Base-by-base conservation (phyloP, 1,140 invertebrate species). In the Heliconius himera region DNA sequence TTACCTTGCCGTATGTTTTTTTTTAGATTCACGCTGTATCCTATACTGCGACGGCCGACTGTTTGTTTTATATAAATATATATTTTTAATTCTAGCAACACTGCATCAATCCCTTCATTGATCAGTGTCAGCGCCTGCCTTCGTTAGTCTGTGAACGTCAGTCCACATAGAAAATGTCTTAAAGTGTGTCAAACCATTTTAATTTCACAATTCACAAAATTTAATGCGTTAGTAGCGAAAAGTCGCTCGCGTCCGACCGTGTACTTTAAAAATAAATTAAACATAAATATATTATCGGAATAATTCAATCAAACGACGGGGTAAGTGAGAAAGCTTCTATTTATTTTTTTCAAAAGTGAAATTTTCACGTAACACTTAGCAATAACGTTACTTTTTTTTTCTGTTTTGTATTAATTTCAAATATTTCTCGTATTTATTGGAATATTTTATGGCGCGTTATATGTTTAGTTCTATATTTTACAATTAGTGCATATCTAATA, bases 101-200 rank as follows among this genome's bases (percentile, higher is more conserved):
- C 60, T 66, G 26, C 5, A 8, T 66, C 8, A n/a, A 16, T 26
- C 5, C 26, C 13, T 66, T 29, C 60, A 66, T 66, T 66, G 60
- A 66, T 66, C 26, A 66, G 2, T 29, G 26, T 8, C 49, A 51
- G 16, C 6, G 16, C 18, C 18, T 66, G 20, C 8, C 26, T 81
- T 82, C 75, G 76, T 76, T 83, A 84, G 81, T 84, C 85, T 87
- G 84, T 87, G 82, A 78, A 81, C 83, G 80, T 84, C 78, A 85
- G 83, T 87, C 71, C 73, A 85, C 80, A 56, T 80, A 72, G 77
- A 83, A 88, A 88, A 91, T 90, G 90, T 84, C 82, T 78, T 80
- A 84, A 87, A 87, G 88, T 89, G 87, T 90, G 87, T 89, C 85
- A 88, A 81, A 87, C 83, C 84, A 85, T 85, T 86, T 84, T 85